These are phyloP conservation scores for Orius insidiosus DNA, from an alignment of 1,140 invertebrate genomes.

Conservation along the genomic window DNA sequence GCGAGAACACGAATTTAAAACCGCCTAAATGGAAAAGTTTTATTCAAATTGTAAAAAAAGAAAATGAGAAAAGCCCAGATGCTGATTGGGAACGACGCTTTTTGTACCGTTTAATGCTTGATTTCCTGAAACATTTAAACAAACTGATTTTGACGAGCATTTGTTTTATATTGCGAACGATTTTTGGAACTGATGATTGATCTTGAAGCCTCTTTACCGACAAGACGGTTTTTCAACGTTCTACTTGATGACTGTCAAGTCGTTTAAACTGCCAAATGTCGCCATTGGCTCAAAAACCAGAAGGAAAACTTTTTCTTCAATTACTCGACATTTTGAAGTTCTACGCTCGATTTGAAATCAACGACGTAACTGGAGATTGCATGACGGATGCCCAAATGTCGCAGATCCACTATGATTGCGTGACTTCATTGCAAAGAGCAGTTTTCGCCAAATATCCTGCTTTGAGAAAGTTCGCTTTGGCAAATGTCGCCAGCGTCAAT, in stretches of 20 bases:
- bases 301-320: conserved; percentile 86
- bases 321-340: conserved; percentile 91
- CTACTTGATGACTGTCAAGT: conserved; percentile 90
- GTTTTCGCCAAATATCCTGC: conserved; percentile 85
- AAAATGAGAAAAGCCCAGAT: conserved; percentile 51
- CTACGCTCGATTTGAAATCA: conserved; percentile 95
- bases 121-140: conserved; percentile 69
- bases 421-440: conserved; percentile 77
- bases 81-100: conserved; percentile 78
- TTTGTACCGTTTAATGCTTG: conserved; percentile 72
- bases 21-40: conserved; percentile 71
- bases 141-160: conserved; percentile 29
- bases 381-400: conserved; percentile 88
- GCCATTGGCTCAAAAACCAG: conserved; percentile 48
- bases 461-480: conserved; percentile 67
- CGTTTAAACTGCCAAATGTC: conserved; percentile 74
- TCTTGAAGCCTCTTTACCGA: conserved; percentile 84
- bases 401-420: conserved; percentile 77
- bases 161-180: conserved; percentile 75
- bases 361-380: conserved; percentile 87
- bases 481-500: conserved; percentile 89
- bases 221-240: conserved; percentile 90
- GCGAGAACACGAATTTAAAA: conserved; percentile 68
- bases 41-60: conserved; percentile 83
- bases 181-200: conserved; percentile 95